Evolutionary conservation across 2,113 vertebrate species (phyloP).

Genomic region (Dendrocopos noguchii): DNA sequence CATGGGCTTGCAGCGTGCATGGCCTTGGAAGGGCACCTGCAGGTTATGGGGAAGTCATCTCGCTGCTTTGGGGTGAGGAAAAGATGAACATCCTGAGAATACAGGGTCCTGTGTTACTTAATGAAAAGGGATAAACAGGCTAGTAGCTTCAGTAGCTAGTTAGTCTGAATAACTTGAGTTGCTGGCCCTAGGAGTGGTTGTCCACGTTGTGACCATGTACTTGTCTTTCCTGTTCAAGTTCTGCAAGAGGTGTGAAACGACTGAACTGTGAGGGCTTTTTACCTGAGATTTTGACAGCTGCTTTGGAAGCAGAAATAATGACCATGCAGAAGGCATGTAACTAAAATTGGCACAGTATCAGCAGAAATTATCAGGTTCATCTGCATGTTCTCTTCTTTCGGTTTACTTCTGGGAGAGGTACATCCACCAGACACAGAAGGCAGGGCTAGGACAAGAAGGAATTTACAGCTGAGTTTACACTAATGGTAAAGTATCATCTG

Average conservation of each 20-base stretch:
- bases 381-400: background rate
- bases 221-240: background rate
- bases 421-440: background rate
- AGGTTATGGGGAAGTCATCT: background rate
- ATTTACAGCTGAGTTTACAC: background rate
- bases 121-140: background rate
- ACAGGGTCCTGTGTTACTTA: background rate
- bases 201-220: background rate
- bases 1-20: background rate
- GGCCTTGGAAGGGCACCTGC: background rate
- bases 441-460: background rate
- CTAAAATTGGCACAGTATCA: background rate
- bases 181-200: background rate
- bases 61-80: background rate
- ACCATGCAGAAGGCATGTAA: background rate
- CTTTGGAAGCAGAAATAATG: conserved; percentile 27
- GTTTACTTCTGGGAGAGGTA: too few species aligned
- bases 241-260: background rate
- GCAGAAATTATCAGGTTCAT: background rate
- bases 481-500: background rate
- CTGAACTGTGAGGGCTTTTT: background rate
- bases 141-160: background rate
- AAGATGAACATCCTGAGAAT: background rate
- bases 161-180: background rate
- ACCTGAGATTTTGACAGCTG: background rate